Evolutionary conservation across 2,888 invertebrate genomes (phyloP), one percentile per base, ranked within the genome.

Genomic region (Lasiommata megera): DNA sequence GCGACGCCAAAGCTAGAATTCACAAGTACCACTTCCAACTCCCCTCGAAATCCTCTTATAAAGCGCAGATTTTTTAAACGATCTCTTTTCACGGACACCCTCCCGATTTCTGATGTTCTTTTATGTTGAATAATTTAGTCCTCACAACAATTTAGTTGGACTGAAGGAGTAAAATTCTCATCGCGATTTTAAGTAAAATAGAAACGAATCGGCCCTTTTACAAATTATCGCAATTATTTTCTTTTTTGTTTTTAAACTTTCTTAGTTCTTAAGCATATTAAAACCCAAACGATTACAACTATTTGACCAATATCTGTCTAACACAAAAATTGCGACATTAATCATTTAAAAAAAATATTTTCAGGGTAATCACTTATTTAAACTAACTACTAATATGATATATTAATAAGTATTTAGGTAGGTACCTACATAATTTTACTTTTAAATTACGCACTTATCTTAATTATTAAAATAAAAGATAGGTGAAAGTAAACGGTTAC

Each of bases 31-130:
- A 54, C 58, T 54, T 54, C 40, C 41, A 43, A 57, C 47, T 58
- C 54, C 47, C 46, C 52, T 57, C 61, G 37, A 54, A 58, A 48
- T 61, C 54, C 61, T 61, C 54, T 61, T 52, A 55, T 58, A 58
- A 46, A 47, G 52, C 54, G 41, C 54, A 61, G 57, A 58, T 61
- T 61, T 60, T 58, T 58, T 46, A 58, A 61, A 61, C 57, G 54
- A 58, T 61, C 48, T 52, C 57, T 40, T 43, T 43, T 16, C 56
- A 48, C 41, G 50, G 53, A 48, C 41, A 14, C 56, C 56, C 60
- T 43, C 43, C 14, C 47, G 43, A 56, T 60, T 48, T 43, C 43
- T 50, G 23, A 23, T 34, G 37, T 48, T 50, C 53, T 56, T 53
- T 48, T 53, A 53, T 48, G 36, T 56, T 41, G 23, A 36, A 55